A percentile compares a stretch with the other conserved stretches of the same genome.
Conservation (phyloP, 2,113 vertebrate genomes). For the Esox niger region DNA sequence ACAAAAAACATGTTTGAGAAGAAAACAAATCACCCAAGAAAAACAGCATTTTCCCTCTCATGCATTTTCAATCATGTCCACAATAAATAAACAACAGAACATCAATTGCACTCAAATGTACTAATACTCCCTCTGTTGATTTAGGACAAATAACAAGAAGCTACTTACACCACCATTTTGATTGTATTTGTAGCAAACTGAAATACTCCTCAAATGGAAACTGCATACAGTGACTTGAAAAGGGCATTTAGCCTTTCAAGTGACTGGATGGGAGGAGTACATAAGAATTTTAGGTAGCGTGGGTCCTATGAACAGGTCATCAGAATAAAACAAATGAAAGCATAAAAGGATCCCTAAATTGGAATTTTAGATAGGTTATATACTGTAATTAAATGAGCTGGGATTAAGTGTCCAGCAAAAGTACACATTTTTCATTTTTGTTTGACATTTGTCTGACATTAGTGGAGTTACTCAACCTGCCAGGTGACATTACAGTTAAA, state of each 20-base stretch:
- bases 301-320: conserved; percentile 9
- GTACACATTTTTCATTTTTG: conserved; percentile 16
- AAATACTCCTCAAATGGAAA: conserved; percentile 35
- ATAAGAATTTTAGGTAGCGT: conserved; percentile 7
- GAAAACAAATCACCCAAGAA: neutral
- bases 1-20: conserved; percentile 11
- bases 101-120: neutral
- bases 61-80: neutral
- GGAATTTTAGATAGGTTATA: conserved; percentile 19
- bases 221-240: conserved; percentile 17
- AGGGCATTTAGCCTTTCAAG: conserved; percentile 19
- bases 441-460: conserved; percentile 7
- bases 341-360: conserved; percentile 25
- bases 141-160: neutral
- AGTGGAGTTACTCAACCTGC: neutral
- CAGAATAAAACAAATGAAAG: conserved; percentile 19
- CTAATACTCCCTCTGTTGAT: conserved; percentile 1
- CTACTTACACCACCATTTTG: neutral
- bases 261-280: conserved; percentile 23
- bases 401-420: conserved; percentile 4
- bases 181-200: conserved; percentile 5
- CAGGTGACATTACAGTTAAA: neutral
- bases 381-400: neutral
- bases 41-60: neutral
- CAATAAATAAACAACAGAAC: neutral